phyloP scores from a whole-genome alignment of 2,797 vertebrate species.

The Pangasius djambal region DNA sequence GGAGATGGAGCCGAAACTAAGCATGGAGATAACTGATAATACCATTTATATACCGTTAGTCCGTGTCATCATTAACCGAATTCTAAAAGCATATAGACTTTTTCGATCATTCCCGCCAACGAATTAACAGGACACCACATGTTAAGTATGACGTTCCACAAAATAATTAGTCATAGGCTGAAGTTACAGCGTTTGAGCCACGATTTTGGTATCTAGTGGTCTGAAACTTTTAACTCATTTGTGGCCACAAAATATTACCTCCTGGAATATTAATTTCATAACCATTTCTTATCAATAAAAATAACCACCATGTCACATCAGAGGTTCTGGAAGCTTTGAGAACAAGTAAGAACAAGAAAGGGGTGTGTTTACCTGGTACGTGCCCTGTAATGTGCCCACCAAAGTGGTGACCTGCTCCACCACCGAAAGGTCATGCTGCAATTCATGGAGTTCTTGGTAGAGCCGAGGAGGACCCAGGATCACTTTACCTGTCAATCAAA shows the following conservation, averaged over 20 bases:
- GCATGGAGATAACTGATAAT: background rate
- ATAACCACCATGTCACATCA: background rate
- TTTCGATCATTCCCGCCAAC: background rate
- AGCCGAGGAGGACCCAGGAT: conserved; percentile 91
- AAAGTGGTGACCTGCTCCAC: conserved; percentile 93
- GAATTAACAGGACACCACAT: background rate
- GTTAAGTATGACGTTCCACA: background rate
- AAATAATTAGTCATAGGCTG: background rate
- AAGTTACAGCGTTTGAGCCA: background rate
- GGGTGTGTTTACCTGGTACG: conserved; percentile 83
- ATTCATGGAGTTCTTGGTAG: conserved; percentile 94
- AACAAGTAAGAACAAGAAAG: background rate
- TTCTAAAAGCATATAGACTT: background rate
- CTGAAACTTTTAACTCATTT: background rate
- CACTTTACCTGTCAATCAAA: conserved; percentile 76
- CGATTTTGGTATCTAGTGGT: background rate
- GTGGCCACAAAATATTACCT: background rate
- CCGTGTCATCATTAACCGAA: background rate
- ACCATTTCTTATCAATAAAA: background rate
- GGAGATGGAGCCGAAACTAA: background rate
- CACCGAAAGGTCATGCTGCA: conserved; percentile 91
- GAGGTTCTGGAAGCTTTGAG: background rate
- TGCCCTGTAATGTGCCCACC: conserved; percentile 90
- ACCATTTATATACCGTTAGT: background rate
- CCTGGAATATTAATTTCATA: background rate